Conservation (phyloP, 2,797 vertebrate genomes). For the Crocodylus rhombifer region DNA sequence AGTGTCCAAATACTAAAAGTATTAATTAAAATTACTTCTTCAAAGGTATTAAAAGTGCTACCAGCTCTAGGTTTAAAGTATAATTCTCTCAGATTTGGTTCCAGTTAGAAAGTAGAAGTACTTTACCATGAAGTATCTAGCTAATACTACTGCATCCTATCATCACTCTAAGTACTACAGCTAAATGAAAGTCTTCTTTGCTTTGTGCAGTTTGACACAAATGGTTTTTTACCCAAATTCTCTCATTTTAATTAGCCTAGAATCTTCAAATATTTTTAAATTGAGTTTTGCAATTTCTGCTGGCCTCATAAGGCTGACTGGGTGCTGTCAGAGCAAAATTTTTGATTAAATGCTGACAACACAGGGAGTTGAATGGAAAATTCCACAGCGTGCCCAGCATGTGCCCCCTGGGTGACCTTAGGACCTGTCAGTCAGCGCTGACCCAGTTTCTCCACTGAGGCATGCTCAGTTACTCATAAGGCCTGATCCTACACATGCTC, state of each 20-base stretch:
- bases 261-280: background rate
- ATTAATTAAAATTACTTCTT: background rate
- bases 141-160: background rate
- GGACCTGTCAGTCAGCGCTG: no score
- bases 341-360: no score
- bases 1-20: background rate
- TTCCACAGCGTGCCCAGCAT: no score
- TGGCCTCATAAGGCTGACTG: background rate
- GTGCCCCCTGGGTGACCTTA: no score
- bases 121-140: background rate
- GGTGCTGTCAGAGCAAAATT: no score
- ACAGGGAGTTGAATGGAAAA: no score
- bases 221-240: background rate
- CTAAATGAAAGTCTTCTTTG: background rate
- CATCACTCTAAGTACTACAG: background rate
- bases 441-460: no score
- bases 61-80: background rate
- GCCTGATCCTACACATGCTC: no score
- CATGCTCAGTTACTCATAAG: no score
- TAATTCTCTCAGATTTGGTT: background rate
- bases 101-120: background rate
- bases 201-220: background rate
- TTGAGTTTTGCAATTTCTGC: background rate
- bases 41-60: background rate
- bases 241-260: background rate